Base-by-base conservation (phyloP, 2,113 vertebrate genomes). In the Mohoua ochrocephala region DNA sequence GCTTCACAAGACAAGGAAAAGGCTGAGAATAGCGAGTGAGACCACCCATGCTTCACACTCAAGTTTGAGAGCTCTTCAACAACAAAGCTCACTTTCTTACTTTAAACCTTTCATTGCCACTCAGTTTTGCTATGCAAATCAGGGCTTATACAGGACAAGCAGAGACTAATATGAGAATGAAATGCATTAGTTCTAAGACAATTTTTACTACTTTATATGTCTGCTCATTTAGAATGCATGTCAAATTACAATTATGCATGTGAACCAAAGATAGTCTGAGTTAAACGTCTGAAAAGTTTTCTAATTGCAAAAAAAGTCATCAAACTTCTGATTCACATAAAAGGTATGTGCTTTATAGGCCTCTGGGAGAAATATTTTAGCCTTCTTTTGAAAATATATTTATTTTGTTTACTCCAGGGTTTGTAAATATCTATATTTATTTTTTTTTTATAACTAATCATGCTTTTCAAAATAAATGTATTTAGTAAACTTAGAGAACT, bases 101-200 rank as follows among this genome's bases (percentile, higher is more conserved):
- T 96, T 85, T 61, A 88, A 95, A 93, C 75, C 64, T 80, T 95
- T 91, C 76, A 92, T 21, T 88, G 86, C 83, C 87, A 91, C 61
- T 96, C 89, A 65, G 77, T 89, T 95, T 96, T 97, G 76, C 87
- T 93, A 96, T 96, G 94, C 74, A 95, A 97, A 97, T 97, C 45
- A 45, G 87, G 71, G 60, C 39, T 96, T 84, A 91, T 9, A 91
- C 42, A 92, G 64, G 56, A 93, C 50, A 90, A 90, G 82, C 17
- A 86, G 63, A 86, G 93, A 81, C 64, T 78, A 84, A 91, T 84
- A 88, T 74, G 28, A 63, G 63, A 95, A 88, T 77, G 9, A 94
- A 91, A 77, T 74, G 33, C 39, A 42, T 79, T 80, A 28, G 6
- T 86, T 92, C 64, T 64, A 67, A 77, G 70, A 64, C 42, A 54